Evolutionary conservation across 1,140 invertebrate species (phyloP), one percentile per base, ranked within the genome.

Genomic region (Matsumurasca onukii): DNA sequence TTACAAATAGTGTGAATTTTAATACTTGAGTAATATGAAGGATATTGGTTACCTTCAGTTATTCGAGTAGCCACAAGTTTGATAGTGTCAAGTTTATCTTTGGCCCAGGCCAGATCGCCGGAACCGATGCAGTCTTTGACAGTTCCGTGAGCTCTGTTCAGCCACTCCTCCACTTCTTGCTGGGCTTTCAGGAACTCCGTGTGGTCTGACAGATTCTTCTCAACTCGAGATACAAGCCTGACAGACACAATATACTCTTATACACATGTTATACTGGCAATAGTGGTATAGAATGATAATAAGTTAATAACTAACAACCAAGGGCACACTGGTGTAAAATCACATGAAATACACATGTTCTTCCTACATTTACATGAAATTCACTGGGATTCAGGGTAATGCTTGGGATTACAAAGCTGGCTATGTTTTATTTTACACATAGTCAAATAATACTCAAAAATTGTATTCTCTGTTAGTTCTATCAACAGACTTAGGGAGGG

Each of bases 141-240:
- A 2, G 88, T 89, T 20, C 88, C 87, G 71, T 92, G 88, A 20
- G 90, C 89, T 48, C 88, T 86, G 52, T 87, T 83, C 22, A 95
- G 80, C 94, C 94, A 97, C 31, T 85, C 83, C 69, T 93, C 87
- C 71, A 94, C 82, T 74, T 93, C 89, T 71, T 89, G 86, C 75
- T 92, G 93, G 2, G 91, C 91, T 73, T 91, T 92, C 0, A 92
- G 80, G 78, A 95, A 96, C 76, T 95, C 92, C 0, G 91, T 94
- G 69, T 95, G 91, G 78, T 95, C 93, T 0, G 89, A 90, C 0
- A 95, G 78, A 78, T 92, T 94, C 80, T 95, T 95, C 75, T 96
- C 92, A 1, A 93, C 88, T 76, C 88, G 89, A 1, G 90, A 89
- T 1, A 95, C 88, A 22, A 94, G 79, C 62, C 89, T 78, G 51